These are phyloP conservation scores for Danio kyathit DNA, from an alignment of 2,797 vertebrate genomes.

Conservation along the genomic window DNA sequence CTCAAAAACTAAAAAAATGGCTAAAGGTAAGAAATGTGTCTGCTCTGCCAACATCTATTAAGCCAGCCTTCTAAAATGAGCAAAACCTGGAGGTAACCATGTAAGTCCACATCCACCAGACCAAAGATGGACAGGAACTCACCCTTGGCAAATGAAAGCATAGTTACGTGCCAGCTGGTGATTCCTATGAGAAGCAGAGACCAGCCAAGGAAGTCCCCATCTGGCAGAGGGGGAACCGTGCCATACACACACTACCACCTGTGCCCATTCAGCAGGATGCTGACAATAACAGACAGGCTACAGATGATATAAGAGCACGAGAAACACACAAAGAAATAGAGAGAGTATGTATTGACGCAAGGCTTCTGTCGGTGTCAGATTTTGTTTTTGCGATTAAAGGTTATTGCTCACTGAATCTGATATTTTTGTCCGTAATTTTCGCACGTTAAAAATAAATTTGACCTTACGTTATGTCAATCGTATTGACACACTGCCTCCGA, in stretches of 20 bases:
- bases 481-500: no score
- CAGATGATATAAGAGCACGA: slow-evolving; percentile 46
- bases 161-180: slow-evolving; percentile 75
- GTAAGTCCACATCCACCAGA: slow-evolving; percentile 14
- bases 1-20: neutral
- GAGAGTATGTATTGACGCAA: slow-evolving; percentile 8
- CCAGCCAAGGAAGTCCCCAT: slow-evolving; percentile 68
- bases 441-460: no score
- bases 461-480: no score
- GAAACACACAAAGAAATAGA: neutral
- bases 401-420: no score
- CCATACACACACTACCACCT: slow-evolving; percentile 73
- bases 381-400: no score
- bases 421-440: no score
- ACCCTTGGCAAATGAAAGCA: slow-evolving; percentile 69
- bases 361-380: no score
- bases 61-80: slow-evolving; percentile 1
- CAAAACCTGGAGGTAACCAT: neutral
- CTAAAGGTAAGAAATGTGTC: neutral
- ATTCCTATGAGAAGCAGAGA: slow-evolving; percentile 64
- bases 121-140: slow-evolving; percentile 66
- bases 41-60: neutral
- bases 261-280: slow-evolving; percentile 72
- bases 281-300: slow-evolving; percentile 68
- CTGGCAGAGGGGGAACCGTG: slow-evolving; percentile 66